Evolutionary conservation across 2,797 vertebrate genomes (phyloP).

Genomic region (Discoglossus pictus): DNA sequence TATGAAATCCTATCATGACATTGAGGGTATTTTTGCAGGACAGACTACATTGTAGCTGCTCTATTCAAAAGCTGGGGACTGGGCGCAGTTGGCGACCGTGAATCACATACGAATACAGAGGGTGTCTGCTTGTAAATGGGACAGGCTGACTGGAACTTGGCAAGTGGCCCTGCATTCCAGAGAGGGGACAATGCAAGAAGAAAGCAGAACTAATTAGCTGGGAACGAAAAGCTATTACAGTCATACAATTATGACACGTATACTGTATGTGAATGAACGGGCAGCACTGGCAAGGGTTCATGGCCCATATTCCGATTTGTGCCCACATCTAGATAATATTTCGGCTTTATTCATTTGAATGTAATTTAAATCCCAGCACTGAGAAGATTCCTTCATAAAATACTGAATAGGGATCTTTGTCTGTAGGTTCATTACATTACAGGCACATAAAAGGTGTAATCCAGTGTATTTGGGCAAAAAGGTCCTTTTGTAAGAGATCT

Average conservation of each 20-base stretch:
- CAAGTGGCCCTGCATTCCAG: constrained; percentile 2
- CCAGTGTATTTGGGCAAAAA: too few species aligned
- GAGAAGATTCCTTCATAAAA: too few species aligned
- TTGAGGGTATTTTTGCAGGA: neutral
- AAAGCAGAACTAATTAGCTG: constrained; percentile 20
- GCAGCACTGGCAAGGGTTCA: too few species aligned
- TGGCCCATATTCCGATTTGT: too few species aligned
- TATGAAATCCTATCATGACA: neutral
- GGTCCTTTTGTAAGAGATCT: too few species aligned
- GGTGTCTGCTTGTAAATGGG: neutral
- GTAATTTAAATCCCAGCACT: too few species aligned
- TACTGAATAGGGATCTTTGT: too few species aligned
- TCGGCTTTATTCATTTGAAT: too few species aligned
- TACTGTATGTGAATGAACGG: neutral
- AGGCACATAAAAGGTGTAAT: too few species aligned
- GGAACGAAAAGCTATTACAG: neutral
- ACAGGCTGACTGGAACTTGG: neutral
- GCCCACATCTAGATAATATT: too few species aligned
- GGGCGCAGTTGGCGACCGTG: constrained; percentile 1
- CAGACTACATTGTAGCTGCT: neutral
- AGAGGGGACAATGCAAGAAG: neutral
- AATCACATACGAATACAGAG: neutral
- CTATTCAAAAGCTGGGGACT: neutral
- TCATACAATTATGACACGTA: neutral
- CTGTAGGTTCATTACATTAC: too few species aligned